These are phyloP conservation scores for Pelodytes ibericus DNA, from an alignment of 2,797 vertebrate species.

Conservation along the genomic window DNA sequence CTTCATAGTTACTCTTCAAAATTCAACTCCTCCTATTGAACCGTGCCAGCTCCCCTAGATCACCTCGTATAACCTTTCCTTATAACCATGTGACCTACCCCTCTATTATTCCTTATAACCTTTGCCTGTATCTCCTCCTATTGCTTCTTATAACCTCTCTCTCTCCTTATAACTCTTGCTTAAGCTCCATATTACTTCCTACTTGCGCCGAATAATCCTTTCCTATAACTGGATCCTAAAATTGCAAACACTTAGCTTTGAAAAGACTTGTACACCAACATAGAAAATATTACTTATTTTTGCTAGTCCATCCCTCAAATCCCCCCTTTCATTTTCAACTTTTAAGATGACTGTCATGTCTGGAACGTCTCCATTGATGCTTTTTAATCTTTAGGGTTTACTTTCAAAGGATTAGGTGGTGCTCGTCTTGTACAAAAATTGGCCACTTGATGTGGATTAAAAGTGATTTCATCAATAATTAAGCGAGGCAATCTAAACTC, in stretches of 20 bases:
- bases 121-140: not conserved
- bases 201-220: not conserved
- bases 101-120: not conserved
- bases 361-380: constrained; percentile 35
- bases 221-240: not conserved
- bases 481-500: constrained; percentile 14
- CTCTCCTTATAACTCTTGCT: not conserved
- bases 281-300: constrained; percentile 10
- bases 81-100: not conserved
- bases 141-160: not conserved
- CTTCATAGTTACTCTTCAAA: no score
- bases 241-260: not conserved
- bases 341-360: constrained; percentile 32
- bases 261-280: not conserved
- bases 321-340: constrained; percentile 17
- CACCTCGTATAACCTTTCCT: not conserved
- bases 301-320: constrained; percentile 17
- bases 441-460: constrained; percentile 49
- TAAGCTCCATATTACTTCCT: not conserved
- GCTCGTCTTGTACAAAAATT: constrained; percentile 37
- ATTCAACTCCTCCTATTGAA: no score
- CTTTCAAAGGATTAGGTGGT: constrained; percentile 46
- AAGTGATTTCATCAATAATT: constrained; percentile 36
- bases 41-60: no score
- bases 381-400: constrained; percentile 41